These are phyloP conservation scores for Alosa alosa DNA, from an alignment of 2,113 vertebrate genomes.

Conservation along the genomic window DNA sequence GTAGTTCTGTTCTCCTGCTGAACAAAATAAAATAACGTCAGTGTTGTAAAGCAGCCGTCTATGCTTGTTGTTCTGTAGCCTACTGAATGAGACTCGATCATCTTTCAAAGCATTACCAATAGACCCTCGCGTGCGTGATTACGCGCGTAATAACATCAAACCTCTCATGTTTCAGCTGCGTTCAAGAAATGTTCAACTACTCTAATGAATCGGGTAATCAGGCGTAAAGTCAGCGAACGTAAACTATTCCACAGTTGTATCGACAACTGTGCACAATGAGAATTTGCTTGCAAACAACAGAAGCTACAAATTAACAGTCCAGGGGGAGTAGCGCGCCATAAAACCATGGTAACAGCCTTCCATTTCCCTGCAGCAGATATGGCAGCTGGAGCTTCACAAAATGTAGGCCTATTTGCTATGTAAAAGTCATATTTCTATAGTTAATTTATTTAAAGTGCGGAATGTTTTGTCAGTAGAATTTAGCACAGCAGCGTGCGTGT, in stretches of 20 bases:
- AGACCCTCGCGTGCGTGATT: neutral
- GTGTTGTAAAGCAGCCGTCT: neutral
- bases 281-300: too few relatives aligned
- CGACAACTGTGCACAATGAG: neutral
- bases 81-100: too few relatives aligned
- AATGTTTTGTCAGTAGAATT: too few relatives aligned
- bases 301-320: neutral
- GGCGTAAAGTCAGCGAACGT: too few relatives aligned
- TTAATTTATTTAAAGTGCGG: too few relatives aligned
- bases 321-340: neutral
- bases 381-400: too few relatives aligned
- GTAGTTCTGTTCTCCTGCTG: neutral
- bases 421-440: too few relatives aligned
- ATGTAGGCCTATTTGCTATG: too few relatives aligned
- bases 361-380: neutral
- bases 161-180: constrained; percentile 9
- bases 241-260: too few relatives aligned
- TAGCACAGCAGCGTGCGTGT: too few relatives aligned
- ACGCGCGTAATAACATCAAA: neutral
- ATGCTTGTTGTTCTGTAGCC: neutral
- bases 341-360: neutral
- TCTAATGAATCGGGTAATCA: neutral
- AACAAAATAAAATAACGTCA: neutral
- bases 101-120: neutral
- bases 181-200: neutral